A percentile compares a stretch with the other conserved stretches of the same genome.
Conservation (phyloP, 1,140 invertebrate genomes). For the Drosophila serrata region DNA sequence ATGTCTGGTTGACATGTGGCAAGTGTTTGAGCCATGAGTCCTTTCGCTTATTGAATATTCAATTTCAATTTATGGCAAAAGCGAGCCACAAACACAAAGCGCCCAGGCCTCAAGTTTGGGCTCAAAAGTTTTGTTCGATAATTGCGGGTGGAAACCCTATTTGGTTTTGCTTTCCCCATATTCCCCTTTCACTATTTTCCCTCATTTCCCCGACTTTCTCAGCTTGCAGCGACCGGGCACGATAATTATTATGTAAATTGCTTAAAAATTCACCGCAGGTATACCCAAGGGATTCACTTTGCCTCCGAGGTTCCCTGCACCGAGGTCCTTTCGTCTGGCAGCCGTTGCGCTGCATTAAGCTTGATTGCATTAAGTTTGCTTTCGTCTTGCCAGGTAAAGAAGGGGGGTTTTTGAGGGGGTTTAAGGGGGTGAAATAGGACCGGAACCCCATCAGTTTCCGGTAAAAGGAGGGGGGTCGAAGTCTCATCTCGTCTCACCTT, state of each 20-base stretch:
- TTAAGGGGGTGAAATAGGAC: not conserved
- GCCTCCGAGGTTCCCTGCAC: conserved; percentile 26
- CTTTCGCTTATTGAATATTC: conserved; percentile 37
- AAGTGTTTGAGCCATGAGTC: conserved; percentile 1
- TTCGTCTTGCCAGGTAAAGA: conserved; percentile 48
- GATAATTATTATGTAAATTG: conserved; percentile 83
- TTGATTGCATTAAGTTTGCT: conserved; percentile 82
- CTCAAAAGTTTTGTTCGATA: conserved; percentile 74
- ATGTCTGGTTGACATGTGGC: not conserved
- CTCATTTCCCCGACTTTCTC: not conserved
- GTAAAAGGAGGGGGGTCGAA: not conserved
- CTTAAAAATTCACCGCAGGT: conserved; percentile 81
- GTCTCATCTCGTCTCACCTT: conserved; percentile 1
- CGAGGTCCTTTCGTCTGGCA: conserved; percentile 58
- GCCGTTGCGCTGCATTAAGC: conserved; percentile 79
- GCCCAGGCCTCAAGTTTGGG: conserved; percentile 43
- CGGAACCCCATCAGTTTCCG: conserved; percentile 22
- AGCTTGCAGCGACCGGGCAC: conserved; percentile 46
- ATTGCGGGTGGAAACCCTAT: conserved; percentile 44
- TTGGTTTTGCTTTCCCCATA: conserved; percentile 34
- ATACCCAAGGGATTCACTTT: conserved; percentile 78
- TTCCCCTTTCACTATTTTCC: too few relatives aligned
- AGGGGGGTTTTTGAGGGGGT: not conserved
- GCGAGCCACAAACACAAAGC: conserved; percentile 29
- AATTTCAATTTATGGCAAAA: conserved; percentile 45